These are phyloP conservation scores for Rallus limicola DNA, from an alignment of 2,113 vertebrate genomes.

Conservation along the genomic window DNA sequence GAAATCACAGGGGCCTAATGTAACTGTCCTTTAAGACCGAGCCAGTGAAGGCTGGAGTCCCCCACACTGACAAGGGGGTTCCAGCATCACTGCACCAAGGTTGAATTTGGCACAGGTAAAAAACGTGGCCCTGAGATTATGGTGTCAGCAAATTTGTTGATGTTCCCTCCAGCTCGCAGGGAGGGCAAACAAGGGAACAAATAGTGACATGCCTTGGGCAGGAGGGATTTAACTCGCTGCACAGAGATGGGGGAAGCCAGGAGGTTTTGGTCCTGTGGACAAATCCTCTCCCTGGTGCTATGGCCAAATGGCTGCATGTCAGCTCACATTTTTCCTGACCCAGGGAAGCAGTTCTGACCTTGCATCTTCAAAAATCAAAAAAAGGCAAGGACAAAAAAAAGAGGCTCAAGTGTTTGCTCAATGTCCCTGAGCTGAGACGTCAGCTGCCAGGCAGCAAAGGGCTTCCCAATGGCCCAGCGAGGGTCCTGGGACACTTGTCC, in stretches of 20 bases:
- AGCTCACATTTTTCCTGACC: not conserved
- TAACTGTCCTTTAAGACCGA: not conserved
- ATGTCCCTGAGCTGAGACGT: not conserved
- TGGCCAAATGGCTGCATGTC: not conserved
- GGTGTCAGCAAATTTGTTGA: not conserved
- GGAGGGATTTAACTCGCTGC: not conserved
- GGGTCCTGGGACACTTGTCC: not conserved
- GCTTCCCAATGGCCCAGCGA: rapidly evolving
- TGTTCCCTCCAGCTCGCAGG: not conserved
- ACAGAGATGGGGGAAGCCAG: not conserved
- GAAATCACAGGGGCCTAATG: not conserved
- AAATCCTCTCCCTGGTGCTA: not conserved
- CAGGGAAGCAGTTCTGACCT: not conserved
- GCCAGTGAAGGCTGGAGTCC: not conserved
- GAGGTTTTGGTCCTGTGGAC: not conserved
- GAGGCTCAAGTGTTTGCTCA: not conserved
- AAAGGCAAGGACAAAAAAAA: not conserved
- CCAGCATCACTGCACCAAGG: not conserved
- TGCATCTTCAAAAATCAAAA: not conserved
- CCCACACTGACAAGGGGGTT: not conserved
- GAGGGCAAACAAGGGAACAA: not conserved
- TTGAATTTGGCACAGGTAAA: not conserved
- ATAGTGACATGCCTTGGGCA: not conserved
- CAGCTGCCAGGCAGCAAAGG: not conserved
- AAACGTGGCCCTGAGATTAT: not conserved